These are phyloP conservation scores for Orchestes rusci DNA, from an alignment of 2,888 invertebrate genomes.

Conservation along the genomic window DNA sequence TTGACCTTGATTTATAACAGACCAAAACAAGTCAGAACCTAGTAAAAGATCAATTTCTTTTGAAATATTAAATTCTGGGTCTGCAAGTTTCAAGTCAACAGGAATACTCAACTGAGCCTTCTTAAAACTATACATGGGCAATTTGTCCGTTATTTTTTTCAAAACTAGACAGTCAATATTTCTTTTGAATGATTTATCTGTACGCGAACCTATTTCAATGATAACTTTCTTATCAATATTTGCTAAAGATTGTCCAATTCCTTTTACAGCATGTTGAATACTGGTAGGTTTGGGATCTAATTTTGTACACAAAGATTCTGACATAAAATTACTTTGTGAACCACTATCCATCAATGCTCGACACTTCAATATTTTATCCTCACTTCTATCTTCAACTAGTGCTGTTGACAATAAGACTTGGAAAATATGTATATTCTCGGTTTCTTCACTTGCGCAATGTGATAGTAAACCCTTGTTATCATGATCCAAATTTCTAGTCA, in stretches of 20 bases:
- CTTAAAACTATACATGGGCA: neutral
- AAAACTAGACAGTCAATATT: neutral
- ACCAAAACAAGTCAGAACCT: neutral
- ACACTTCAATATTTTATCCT: neutral
- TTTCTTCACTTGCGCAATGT: neutral
- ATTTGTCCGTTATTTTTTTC: neutral
- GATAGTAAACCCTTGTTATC: neutral
- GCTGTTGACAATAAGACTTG: slow-evolving; percentile 19
- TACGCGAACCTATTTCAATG: neutral
- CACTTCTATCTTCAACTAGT: slow-evolving; percentile 3
- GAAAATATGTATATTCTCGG: neutral
- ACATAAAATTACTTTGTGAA: slow-evolving; percentile 15
- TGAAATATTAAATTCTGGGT: neutral
- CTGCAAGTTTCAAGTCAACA: neutral
- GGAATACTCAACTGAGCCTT: neutral
- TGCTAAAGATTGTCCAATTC: neutral
- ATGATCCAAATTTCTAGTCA: neutral
- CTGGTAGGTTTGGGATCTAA: neutral
- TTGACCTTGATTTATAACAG: neutral
- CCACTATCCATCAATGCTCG: slow-evolving; percentile 1
- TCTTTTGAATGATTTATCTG: neutral
- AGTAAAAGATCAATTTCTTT: neutral
- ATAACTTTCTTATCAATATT: neutral
- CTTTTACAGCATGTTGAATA: neutral
- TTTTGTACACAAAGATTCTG: slow-evolving; percentile 3